A percentile compares a stretch with the other conserved stretches of the same genome.
phyloP scores from a whole-genome alignment of 2,113 vertebrate species.

The Vulpes vulpes region DNA sequence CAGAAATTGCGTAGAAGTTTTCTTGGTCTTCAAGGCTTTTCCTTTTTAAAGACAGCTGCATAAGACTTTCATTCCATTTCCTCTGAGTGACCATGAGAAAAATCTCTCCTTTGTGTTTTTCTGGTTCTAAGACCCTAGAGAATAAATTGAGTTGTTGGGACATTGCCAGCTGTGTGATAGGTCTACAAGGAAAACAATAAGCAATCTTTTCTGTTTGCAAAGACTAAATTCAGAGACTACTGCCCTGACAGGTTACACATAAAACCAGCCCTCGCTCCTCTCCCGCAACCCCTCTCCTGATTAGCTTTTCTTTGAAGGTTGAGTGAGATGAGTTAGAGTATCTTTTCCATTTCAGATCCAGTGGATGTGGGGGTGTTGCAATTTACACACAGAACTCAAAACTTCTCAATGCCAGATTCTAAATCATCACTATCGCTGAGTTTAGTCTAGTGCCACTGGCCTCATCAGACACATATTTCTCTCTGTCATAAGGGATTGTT shows the following conservation, averaged over 20 bases:
- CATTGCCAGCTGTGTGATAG: conserved; percentile 72
- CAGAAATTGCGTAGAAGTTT: not conserved
- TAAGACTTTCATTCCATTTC: conserved; percentile 32
- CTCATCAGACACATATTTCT: conserved; percentile 78
- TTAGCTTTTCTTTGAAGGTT: conserved; percentile 83
- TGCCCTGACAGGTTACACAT: conserved; percentile 82
- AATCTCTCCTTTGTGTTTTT: conserved; percentile 34
- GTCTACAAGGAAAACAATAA: conserved; percentile 83
- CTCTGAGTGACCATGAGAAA: conserved; percentile 51
- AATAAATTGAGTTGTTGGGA: conserved; percentile 74
- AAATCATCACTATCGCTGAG: conserved; percentile 75
- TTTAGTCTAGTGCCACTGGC: conserved; percentile 70
- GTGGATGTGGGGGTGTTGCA: conserved; percentile 81
- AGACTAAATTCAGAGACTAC: conserved; percentile 77
- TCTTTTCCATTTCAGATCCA: conserved; percentile 77
- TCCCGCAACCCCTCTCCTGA: conserved; percentile 40
- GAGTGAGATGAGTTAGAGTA: conserved; percentile 79
- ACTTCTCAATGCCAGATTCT: conserved; percentile 67
- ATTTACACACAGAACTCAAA: conserved; percentile 73
- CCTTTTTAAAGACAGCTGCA: not conserved
- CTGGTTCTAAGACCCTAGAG: conserved; percentile 74
- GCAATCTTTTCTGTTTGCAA: conserved; percentile 76
- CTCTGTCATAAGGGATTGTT: conserved; percentile 68
- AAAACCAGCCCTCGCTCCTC: conserved; percentile 72
- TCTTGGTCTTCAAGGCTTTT: not conserved